Percentiles rank a stretch among this genome's conserved stretches.
phyloP scores from a whole-genome alignment of 2,797 vertebrate genomes.

The Eulemur coronatus region DNA sequence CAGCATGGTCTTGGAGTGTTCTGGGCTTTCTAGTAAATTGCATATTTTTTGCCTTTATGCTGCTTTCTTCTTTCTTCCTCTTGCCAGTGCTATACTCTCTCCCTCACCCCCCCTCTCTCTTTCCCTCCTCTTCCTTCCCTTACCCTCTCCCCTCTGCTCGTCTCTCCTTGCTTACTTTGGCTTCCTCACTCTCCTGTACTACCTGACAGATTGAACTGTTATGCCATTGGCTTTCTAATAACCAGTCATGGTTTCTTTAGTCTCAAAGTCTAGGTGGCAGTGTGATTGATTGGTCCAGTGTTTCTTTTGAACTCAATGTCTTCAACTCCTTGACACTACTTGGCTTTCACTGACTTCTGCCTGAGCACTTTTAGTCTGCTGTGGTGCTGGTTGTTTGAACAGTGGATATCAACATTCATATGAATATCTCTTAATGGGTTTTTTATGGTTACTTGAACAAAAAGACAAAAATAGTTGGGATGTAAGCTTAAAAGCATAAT shows the following conservation, averaged over 20 bases:
- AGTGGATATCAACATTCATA: not conserved
- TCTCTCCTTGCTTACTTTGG: not conserved
- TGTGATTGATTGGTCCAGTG: not conserved
- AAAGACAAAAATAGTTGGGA: not conserved
- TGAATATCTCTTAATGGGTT: slow-evolving; percentile 40
- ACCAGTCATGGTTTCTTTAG: not conserved
- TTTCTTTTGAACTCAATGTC: not conserved
- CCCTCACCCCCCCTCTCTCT: too few species aligned
- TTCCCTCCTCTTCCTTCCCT: too few species aligned
- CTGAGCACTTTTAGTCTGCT: not conserved
- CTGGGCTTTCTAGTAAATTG: not conserved
- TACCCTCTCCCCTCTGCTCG: not conserved
- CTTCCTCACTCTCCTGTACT: not conserved
- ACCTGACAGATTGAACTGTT: not conserved
- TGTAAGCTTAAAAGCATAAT: not conserved
- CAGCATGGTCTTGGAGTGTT: not conserved
- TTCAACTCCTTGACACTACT: not conserved
- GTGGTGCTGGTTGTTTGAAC: not conserved
- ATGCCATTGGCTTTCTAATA: slow-evolving; percentile 14
- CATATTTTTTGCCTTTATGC: not conserved
- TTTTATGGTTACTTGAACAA: slow-evolving; percentile 19
- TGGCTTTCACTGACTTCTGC: slow-evolving; percentile 6
- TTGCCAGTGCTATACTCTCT: not conserved
- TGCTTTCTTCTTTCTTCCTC: not conserved
- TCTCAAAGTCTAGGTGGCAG: not conserved